Conservation (phyloP, 2,888 invertebrate genomes). For the Spilarctia lutea region DNA sequence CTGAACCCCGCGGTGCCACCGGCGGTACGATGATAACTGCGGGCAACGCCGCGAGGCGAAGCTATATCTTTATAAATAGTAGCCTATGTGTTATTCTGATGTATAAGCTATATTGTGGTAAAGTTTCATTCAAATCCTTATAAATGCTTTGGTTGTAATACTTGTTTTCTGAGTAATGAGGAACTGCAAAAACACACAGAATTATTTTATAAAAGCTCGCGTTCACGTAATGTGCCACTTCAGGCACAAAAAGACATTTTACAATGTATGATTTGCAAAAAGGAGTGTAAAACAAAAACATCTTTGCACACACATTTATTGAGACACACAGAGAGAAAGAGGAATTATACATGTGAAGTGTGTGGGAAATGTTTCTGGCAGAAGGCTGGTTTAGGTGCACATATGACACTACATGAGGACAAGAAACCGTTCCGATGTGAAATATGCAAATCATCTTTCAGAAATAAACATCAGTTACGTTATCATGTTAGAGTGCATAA, state of each 20-base stretch:
- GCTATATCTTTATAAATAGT: no score
- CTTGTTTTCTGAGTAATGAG: conserved; percentile 58
- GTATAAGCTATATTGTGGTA: no score
- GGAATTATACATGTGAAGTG: conserved; percentile 71
- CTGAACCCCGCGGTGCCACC: no score
- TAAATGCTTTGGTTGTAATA: no score
- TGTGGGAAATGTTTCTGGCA: conserved; percentile 71
- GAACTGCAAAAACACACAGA: conserved; percentile 61
- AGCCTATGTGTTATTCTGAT: no score
- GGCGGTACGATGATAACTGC: no score
- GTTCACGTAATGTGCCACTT: conserved; percentile 63
- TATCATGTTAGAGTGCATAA: conserved; percentile 66
- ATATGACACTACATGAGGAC: conserved; percentile 68
- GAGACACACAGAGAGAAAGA: conserved; percentile 81
- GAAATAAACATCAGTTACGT: conserved; percentile 57
- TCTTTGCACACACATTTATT: conserved; percentile 82
- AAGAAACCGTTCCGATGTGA: conserved; percentile 69
- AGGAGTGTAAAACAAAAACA: conserved; percentile 62
- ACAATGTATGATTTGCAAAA: conserved; percentile 68
- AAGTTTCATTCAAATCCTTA: no score
- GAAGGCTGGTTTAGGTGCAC: conserved; percentile 62
- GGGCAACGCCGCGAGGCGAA: no score
- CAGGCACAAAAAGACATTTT: conserved; percentile 58
- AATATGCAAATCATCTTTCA: conserved; percentile 70
- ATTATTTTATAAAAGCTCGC: conserved; percentile 58